These are phyloP conservation scores for Hofmannophila pseudospretella DNA, from an alignment of 2,888 invertebrate genomes.

Conservation along the genomic window DNA sequence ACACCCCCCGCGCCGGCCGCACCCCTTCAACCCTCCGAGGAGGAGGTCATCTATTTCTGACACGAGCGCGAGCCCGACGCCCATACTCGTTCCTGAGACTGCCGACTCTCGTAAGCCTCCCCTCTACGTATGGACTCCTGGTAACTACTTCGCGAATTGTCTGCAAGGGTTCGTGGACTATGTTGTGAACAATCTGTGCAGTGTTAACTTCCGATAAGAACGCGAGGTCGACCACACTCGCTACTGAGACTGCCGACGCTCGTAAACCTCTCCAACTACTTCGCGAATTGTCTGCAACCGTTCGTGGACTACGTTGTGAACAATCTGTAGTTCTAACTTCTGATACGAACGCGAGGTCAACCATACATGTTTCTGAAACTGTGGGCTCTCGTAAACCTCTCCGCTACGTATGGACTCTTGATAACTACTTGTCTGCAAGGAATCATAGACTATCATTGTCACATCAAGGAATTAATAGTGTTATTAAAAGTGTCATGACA, in stretches of 20 bases:
- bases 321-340: no score
- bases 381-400: neutral
- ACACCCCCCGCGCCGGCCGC: slow-evolving; percentile 16
- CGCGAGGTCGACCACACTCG: slow-evolving; percentile 39
- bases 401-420: no score
- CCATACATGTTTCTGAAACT: no score
- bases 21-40: slow-evolving; percentile 48
- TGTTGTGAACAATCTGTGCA: slow-evolving; percentile 1
- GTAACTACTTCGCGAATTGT: slow-evolving; percentile 14
- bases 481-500: no score
- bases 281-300: neutral
- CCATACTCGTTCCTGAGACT: slow-evolving; percentile 60
- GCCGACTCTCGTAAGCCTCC: slow-evolving; percentile 51
- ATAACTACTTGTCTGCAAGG: no score
- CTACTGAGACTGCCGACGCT: slow-evolving; percentile 53
- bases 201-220: slow-evolving; percentile 74
- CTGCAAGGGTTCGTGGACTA: neutral
- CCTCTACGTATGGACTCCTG: slow-evolving; percentile 18
- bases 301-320: neutral
- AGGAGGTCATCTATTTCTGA: slow-evolving; percentile 85
- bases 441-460: no score
- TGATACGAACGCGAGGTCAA: no score
- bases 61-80: slow-evolving; percentile 46
- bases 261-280: no score
- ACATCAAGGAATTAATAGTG: no score